Evolutionary conservation across 2,888 invertebrate genomes (phyloP), one percentile per base, ranked within the genome.

Genomic region (Dexiosoma caninum): DNA sequence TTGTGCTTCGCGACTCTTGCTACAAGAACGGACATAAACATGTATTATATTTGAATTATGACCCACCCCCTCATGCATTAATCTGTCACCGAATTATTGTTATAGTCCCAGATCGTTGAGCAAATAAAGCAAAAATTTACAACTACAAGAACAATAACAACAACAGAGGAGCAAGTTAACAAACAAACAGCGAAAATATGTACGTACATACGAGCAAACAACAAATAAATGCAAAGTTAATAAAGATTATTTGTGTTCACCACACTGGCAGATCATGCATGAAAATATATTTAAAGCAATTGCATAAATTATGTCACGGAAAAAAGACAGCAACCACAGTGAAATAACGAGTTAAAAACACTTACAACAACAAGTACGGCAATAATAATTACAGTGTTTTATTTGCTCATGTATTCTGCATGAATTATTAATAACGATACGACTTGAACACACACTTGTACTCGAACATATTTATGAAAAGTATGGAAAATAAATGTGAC

Each of bases 211-310:
- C 42, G 42, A 19, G 53, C 35, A 32, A 40, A 57, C 46, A 35
- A 16, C 53, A 80, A 80, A 75, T 60, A 75, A 71, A 71, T 53
- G 72, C 62, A 81, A 81, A 81, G 81, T 81, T 81, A 81, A 81
- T 81, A 81, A 81, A 81, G 77, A 81, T 77, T 81, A 81, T 77
- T 81, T 81, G 81, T 81, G 72, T 81, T 77, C 83, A 59, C 82
- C 64, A 76, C 82, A 81, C 78, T 81, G 80, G 71, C 76, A 78
- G 83, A 83, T 83, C 82, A 83, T 83, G 83, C 81, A 83, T 83
- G 83, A 71, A 83, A 82, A 82, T 82, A 82, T 83, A 83, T 82
- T 77, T 82, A 82, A 83, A 83, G 83, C 82, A 82, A 79, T 81
- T 83, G 82, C 83, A 83, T 83, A 83, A 83, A 83, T 83, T 83